A percentile compares a stretch with the other conserved stretches of the same genome.
Evolutionary conservation across 2,113 vertebrate species (phyloP).

Genomic region (Oryzias melastigma): DNA sequence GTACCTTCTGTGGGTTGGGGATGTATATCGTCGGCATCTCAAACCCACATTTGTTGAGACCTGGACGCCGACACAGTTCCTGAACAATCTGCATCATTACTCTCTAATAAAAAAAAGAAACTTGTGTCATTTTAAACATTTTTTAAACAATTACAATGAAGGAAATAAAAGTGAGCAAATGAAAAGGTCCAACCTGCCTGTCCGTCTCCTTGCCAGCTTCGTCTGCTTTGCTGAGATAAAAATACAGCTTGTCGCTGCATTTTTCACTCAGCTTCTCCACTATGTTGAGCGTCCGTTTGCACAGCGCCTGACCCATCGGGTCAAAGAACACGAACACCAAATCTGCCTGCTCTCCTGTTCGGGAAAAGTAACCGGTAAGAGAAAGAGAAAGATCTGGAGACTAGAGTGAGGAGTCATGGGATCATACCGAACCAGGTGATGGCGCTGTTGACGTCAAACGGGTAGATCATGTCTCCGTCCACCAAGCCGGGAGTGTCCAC

Average conservation of each 20-base stretch:
- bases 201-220: slow-evolving; percentile 78
- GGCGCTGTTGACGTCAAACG: slow-evolving; percentile 78
- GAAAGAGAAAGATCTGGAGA: neutral
- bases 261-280: slow-evolving; percentile 80
- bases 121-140: neutral
- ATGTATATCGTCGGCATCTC: slow-evolving; percentile 85
- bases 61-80: slow-evolving; percentile 81
- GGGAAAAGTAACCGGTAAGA: neutral
- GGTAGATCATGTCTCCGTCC: slow-evolving; percentile 82
- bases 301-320: slow-evolving; percentile 83
- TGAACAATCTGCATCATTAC: slow-evolving; percentile 87
- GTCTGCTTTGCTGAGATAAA: slow-evolving; percentile 82
- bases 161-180: neutral
- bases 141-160: neutral
- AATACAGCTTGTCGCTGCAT: slow-evolving; percentile 76
- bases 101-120: slow-evolving; percentile 56
- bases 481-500: slow-evolving; percentile 82
- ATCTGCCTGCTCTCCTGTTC: slow-evolving; percentile 79
- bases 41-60: slow-evolving; percentile 84
- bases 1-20: slow-evolving; percentile 79
- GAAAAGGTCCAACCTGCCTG: slow-evolving; percentile 66
- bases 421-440: slow-evolving; percentile 79
- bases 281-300: slow-evolving; percentile 82
- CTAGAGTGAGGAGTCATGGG: neutral
- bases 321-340: slow-evolving; percentile 83